phyloP scores from a whole-genome alignment of 1,140 invertebrate species.

The Gryon sp. region DNA sequence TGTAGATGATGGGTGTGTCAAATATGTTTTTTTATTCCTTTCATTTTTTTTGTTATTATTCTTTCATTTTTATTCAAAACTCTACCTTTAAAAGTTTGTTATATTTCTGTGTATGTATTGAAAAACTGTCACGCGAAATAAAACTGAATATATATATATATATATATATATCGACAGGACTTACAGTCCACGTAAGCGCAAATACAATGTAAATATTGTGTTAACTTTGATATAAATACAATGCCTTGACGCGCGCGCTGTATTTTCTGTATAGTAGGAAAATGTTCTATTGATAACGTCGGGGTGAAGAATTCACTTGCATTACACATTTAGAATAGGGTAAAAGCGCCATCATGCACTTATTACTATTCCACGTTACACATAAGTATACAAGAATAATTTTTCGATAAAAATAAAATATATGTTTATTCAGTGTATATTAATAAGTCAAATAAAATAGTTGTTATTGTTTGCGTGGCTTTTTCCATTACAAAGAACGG shows the following conservation, averaged over 20 bases:
- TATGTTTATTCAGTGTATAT: neutral
- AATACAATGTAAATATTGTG: conserved; percentile 48
- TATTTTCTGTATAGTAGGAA: neutral
- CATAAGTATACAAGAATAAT: neutral
- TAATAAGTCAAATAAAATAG: neutral
- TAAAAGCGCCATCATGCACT: neutral
- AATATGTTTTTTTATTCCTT: conserved; percentile 14
- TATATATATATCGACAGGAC: conserved; percentile 48
- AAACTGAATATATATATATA: too few relatives aligned
- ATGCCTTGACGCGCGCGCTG: conserved; percentile 12
- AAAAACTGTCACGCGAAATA: conserved; percentile 41
- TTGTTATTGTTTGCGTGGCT: neutral
- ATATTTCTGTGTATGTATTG: conserved; percentile 8
- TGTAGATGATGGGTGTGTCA: conserved; percentile 4
- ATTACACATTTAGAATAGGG: too few relatives aligned
- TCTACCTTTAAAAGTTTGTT: neutral
- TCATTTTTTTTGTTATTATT: too few relatives aligned
- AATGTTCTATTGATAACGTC: neutral
- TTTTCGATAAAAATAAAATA: conserved; percentile 6
- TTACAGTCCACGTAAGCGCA: conserved; percentile 23
- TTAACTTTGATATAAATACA: conserved; percentile 43
- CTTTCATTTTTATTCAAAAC: too few relatives aligned
- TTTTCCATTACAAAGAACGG: conserved; percentile 5
- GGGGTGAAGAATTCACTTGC: neutral
- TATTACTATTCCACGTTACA: too few relatives aligned